Percentiles rank a stretch among this genome's conserved stretches.
These are phyloP conservation scores for Ambastaia sidthimunki DNA, from an alignment of 2,797 vertebrate genomes.

Conservation along the genomic window DNA sequence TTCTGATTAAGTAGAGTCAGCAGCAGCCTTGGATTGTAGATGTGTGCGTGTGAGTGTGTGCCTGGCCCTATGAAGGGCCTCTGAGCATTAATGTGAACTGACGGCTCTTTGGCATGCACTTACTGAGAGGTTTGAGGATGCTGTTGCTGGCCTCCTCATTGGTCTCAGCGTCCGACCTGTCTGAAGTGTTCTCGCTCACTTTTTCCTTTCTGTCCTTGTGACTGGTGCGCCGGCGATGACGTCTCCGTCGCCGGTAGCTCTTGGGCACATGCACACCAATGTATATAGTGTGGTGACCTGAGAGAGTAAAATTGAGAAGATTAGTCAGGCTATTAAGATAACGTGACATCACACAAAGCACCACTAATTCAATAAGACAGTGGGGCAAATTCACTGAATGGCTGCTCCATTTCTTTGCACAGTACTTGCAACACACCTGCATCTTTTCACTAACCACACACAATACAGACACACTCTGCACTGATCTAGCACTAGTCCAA, in stretches of 20 bases:
- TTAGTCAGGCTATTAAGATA: background rate
- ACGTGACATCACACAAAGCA: background rate
- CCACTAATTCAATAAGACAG: background rate
- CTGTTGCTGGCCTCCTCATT: conserved; percentile 88
- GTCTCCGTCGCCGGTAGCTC: conserved; percentile 90
- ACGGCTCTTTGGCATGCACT: conserved; percentile 77
- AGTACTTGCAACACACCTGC: no score
- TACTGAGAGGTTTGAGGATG: conserved; percentile 95
- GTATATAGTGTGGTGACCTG: conserved; percentile 96
- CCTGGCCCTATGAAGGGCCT: conserved; percentile 39
- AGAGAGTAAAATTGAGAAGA: conserved; percentile 16
- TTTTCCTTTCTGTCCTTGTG: conserved; percentile 92
- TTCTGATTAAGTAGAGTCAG: conserved; percentile 70
- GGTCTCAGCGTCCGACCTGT: conserved; percentile 91
- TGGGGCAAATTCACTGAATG: no score
- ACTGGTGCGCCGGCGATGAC: conserved; percentile 83
- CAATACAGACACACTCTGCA: no score
- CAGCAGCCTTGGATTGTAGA: conserved; percentile 58
- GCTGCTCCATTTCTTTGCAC: no score
- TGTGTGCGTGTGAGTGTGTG: background rate
- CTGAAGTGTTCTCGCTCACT: conserved; percentile 84
- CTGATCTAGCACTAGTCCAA: no score
- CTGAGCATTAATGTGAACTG: conserved; percentile 63
- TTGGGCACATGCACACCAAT: conserved; percentile 95
- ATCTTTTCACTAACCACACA: no score